These are phyloP conservation scores for Corythaeola cristata DNA, from an alignment of 2,113 vertebrate genomes.

Conservation along the genomic window DNA sequence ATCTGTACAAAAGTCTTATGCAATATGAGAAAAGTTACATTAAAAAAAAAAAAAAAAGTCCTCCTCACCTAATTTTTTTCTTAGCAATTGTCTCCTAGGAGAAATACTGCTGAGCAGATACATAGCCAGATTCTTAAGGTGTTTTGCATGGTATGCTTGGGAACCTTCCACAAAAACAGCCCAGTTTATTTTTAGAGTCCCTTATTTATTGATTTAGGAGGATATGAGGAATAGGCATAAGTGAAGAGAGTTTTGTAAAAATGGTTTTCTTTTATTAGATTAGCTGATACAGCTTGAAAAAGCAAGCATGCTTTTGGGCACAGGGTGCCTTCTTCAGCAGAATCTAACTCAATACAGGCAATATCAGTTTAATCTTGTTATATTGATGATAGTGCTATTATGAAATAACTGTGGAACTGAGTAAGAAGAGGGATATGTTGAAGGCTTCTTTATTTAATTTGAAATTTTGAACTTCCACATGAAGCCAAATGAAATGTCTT, in stretches of 20 bases:
- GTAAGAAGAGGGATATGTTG: background rate
- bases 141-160: background rate
- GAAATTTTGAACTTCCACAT: background rate
- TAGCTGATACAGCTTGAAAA: conserved; percentile 57
- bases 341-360: conserved; percentile 26
- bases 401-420: background rate
- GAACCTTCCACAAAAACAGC: background rate
- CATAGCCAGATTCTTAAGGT: background rate
- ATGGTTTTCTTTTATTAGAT: conserved; percentile 60
- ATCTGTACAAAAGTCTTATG: background rate
- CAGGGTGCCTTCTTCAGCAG: conserved; percentile 45
- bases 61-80: background rate
- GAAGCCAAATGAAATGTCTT: background rate
- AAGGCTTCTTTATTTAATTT: background rate
- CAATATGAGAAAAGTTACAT: background rate
- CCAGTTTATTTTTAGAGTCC: conserved; percentile 39
- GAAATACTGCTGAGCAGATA: background rate
- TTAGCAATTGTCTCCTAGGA: background rate
- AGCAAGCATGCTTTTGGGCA: background rate
- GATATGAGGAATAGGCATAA: conserved; percentile 15
- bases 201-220: conserved; percentile 55
- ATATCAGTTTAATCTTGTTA: conserved; percentile 16
- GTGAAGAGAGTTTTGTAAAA: conserved; percentile 14
- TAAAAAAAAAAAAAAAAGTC: background rate
- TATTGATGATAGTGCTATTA: background rate